These are phyloP conservation scores for Parazoanthus swiftii DNA, from an alignment of 92 coral and sea anemone species.

Conservation along the genomic window DNA sequence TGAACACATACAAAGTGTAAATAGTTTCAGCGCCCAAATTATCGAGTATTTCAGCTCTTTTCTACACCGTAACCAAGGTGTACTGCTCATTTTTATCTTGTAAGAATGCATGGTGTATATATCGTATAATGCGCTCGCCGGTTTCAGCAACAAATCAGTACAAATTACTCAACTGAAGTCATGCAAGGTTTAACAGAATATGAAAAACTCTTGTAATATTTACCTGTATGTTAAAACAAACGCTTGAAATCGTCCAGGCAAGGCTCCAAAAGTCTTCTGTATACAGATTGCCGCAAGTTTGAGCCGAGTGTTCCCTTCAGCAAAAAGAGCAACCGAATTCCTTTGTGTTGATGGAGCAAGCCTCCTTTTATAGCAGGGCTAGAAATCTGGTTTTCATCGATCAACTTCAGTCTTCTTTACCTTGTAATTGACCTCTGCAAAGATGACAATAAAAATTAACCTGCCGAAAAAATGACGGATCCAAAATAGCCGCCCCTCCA, in stretches of 20 bases:
- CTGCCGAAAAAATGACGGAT: background rate
- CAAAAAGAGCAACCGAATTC: background rate
- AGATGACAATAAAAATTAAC: background rate
- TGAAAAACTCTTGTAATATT: background rate
- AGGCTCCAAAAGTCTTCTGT: background rate
- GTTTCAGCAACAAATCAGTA: background rate
- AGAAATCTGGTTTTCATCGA: conserved; percentile 21
- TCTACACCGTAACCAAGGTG: background rate
- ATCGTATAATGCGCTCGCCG: background rate
- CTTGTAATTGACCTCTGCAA: conserved; percentile 26
- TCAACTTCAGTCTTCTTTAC: conserved; percentile 18
- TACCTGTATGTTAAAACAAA: background rate
- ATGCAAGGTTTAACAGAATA: background rate
- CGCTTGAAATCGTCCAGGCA: background rate
- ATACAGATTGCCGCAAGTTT: background rate
- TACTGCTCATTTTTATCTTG: background rate
- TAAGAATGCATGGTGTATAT: background rate
- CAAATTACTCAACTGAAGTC: background rate
- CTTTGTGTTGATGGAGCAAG: background rate
- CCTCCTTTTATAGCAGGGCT: conserved; percentile 6
- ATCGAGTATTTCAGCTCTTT: background rate
- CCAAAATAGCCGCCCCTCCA: background rate
- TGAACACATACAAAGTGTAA: background rate
- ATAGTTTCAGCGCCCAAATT: background rate
- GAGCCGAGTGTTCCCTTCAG: background rate